Evolutionary conservation across 2,113 vertebrate genomes (phyloP), one percentile per base, ranked within the genome.

Genomic region (Dendrocopos noguchii): DNA sequence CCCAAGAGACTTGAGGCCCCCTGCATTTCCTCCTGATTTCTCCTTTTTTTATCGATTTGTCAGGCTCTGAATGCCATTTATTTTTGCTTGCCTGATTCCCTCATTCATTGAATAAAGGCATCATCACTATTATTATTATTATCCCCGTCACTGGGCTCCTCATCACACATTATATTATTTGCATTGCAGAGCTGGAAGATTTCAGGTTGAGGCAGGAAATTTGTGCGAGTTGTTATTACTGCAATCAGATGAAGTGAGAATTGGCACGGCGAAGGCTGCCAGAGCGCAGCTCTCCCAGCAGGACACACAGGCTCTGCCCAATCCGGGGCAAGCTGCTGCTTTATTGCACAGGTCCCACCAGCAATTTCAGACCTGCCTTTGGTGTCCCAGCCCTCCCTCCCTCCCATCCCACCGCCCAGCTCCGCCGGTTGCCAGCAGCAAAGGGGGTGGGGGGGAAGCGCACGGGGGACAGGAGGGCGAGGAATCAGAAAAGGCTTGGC

Each of bases 171-270:
- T 96, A 96, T 92, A 94, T 96, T 97, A 97, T 97, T 97, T 97
- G 97, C 97, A 97, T 97, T 94, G 95, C 92, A 93, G 96, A 93
- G 96, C 87, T 91, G 93, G 96, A 97, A 97, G 97, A 96, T 96
- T 97, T 97, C 95, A 97, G 96, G 97, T 96, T 96, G 96, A 97
- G 96, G 95, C 96, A 97, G 95, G 95, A 96, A 97, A 95, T 96
- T 87, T 91, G 96, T 46, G 92, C 2, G 94, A 95, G 93, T 95
- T 97, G 96, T 97, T 96, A 97, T 97, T 97, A 96, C 95, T 85
- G 96, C 97, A 97, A 97, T 97, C 97, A 97, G 95, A 96, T 90
- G 87, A 91, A 97, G 96, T 96, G 96, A 96, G 96, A 97, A 97
- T 97, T 97, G 96, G 94, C 95, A 96, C 7, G 47, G 92, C 2